Evolutionary conservation across 2,113 vertebrate species (phyloP), one percentile per base, ranked within the genome.

Genomic region (Lagopus leucura): DNA sequence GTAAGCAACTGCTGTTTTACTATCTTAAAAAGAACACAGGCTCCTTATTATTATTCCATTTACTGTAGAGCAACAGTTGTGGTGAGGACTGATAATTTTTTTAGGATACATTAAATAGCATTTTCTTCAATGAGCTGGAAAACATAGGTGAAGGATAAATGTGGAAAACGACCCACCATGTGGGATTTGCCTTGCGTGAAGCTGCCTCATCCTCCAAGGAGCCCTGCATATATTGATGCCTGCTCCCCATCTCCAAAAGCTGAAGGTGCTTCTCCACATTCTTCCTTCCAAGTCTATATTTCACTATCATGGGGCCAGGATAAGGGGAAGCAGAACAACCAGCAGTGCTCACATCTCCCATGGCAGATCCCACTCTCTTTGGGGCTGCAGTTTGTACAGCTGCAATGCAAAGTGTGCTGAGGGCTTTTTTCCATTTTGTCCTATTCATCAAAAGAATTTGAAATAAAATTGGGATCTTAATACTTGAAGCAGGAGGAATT

Each of bases 91-190:
- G 43, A 11, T 22, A 38, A 4, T 24, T 76, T 89, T 69, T 63
- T 32, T 21, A 77, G 13, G 9, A n/a, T 60, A 57, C n/a, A 4
- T 5, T 42, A 63, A 92, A 36, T 4, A 57, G 11, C 24, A 2
- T 54, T 85, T 74, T 45, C 45, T 76, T 14, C 67, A 34, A 22
- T 27, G 40, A 69, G 17, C 30, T 86, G 30, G 21, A 32, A 38
- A 82, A 30, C 0, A 0, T 27, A 55, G 48, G 22, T 65, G 24
- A 34, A 27, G 21, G 0, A 3, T 27, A 48, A 54, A 13, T 0
- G 1, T 0, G 0, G 18, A 22, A 57, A 79, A 11, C 3, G 6
- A 60, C 40, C 82, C 82, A 14, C n/a, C 3, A 0, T 6, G 13
- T 45, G 45, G 69, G 27, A 65, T 9, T 45, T 82, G 82, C 47